Evolutionary conservation across 2,113 vertebrate species (phyloP), one percentile per base, ranked within the genome.

Genomic region (Zosterops borbonicus): DNA sequence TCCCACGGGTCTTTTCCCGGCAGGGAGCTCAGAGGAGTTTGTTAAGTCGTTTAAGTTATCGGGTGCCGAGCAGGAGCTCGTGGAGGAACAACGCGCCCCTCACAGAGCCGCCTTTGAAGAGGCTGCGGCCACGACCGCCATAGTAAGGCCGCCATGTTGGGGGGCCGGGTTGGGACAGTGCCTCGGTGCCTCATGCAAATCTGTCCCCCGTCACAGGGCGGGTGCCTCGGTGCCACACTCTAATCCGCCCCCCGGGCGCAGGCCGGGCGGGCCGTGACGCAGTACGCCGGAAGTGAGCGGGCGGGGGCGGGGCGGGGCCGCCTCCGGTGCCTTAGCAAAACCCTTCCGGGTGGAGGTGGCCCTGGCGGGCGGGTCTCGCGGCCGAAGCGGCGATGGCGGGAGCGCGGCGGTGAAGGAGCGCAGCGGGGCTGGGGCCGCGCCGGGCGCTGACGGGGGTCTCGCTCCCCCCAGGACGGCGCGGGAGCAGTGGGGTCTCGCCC

Each of bases 401-500:
- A 75, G 85, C 23, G 71, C 46, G 60, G 65, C 58, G 91, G 83
- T 93, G 73, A 68, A 27, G 74, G n/a, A 71, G 64, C 41, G 23
- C 49, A 74, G 59, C 39, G 33, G 84, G 5, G 37, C 42, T 7
- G 12, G 50, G 11, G 55, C 64, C 12, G 8, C 37, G 35, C 44
- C 31, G 37, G 62, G 73, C 47, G 2, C 28, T 77, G 27, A 87
- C 58, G 44, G 78, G 44, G 35, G 28, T 64, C 12, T 94, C 65
- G 39, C 55, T 47, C 5, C 42, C 50, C 27, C 28, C 75, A 46
- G 75, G 50, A 15, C 95, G 83, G 65, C 55, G 65, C 70, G 41
- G 80, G 70, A 89, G 83, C 92, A 39, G 87, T 41, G 62, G 44
- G 80, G 87, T 90, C 90, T 93, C 84, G 92, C 76, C 71, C 62